Evolutionary conservation across 2,797 vertebrate species (phyloP).

Genomic region (Arremon aurantiirostris): DNA sequence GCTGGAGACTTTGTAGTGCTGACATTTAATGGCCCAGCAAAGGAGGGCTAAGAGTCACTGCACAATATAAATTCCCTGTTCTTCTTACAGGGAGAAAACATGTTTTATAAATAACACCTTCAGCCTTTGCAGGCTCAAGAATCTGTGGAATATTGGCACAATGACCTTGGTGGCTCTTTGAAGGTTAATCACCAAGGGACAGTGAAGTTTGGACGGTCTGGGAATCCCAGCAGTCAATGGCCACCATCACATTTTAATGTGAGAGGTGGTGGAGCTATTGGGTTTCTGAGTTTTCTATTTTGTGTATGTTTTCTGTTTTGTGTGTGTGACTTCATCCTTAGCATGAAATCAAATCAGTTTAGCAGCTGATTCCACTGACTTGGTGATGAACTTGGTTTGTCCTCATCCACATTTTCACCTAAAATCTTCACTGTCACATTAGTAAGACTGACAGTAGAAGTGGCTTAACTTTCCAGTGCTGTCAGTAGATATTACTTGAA

Average conservation of each 20-base stretch:
- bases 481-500: not conserved
- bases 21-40: not conserved
- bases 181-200: not conserved
- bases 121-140: not conserved
- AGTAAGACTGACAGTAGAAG: not conserved
- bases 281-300: not conserved
- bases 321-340: not conserved
- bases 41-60: not conserved
- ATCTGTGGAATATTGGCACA: not conserved
- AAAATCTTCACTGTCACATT: not conserved
- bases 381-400: not conserved
- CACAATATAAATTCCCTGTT: not conserved
- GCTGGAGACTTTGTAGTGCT: not conserved
- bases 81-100: not conserved
- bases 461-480: not conserved
- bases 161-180: not conserved
- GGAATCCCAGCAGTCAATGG: not conserved
- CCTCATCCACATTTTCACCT: not conserved
- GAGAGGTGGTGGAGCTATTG: fast-evolving
- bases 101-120: not conserved
- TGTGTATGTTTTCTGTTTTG: too few relatives aligned
- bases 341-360: not conserved
- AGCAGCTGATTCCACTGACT: not conserved
- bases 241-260: not conserved
- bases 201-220: not conserved